Percentiles rank a stretch among this genome's conserved stretches.
These are phyloP conservation scores for Eulithis prunata DNA, from an alignment of 2,888 invertebrate species.

Conservation along the genomic window DNA sequence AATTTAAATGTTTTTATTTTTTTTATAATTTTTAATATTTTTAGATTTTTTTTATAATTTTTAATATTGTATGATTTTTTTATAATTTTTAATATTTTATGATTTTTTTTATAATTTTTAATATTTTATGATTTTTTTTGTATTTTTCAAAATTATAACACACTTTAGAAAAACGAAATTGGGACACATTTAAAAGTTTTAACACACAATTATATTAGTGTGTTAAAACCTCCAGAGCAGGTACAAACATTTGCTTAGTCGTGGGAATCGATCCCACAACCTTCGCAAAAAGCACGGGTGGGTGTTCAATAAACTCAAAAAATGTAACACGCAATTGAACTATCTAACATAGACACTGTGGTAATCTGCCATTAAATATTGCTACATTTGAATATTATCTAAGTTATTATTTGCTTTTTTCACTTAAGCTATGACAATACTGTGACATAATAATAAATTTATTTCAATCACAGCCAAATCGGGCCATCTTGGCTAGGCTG, in stretches of 20 bases:
- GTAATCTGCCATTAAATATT: constrained; percentile 16
- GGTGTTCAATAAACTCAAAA: constrained; percentile 2
- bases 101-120: neutral
- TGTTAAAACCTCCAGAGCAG: neutral
- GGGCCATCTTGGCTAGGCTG: neutral
- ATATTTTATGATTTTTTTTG: neutral
- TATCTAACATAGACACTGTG: constrained; percentile 24
- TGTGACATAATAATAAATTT: neutral
- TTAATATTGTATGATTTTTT: neutral
- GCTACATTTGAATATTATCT: constrained; percentile 3
- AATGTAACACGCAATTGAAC: constrained; percentile 14
- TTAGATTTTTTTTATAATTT: neutral
- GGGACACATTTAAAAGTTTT: neutral
- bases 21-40: neutral
- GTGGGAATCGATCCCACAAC: neutral
- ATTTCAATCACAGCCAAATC: constrained; percentile 4
- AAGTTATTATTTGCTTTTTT: constrained; percentile 1
- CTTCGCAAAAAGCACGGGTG: neutral
- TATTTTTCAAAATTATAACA: neutral
- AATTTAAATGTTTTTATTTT: neutral
- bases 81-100: neutral
- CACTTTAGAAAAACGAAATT: too few relatives aligned
- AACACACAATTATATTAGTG: neutral
- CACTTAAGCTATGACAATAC: neutral
- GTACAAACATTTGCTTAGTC: neutral